phyloP scores from a whole-genome alignment of 2,113 vertebrate genomes.

The Bufo bufo region DNA sequence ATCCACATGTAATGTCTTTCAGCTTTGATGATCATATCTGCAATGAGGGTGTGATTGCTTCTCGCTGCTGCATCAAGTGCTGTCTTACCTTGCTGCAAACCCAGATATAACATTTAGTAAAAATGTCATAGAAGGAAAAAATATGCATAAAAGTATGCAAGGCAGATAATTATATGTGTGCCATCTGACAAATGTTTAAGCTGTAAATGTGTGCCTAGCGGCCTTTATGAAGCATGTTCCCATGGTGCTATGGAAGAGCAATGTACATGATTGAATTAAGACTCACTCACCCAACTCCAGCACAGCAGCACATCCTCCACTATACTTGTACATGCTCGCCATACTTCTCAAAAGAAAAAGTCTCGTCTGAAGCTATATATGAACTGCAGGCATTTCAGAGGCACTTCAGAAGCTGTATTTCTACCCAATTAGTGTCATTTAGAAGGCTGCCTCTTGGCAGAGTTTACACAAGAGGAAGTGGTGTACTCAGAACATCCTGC shows the following conservation, averaged over 20 bases:
- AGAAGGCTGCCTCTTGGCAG: neutral
- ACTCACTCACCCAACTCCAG: neutral
- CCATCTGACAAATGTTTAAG: neutral
- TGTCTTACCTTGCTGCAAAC: slow-evolving; percentile 82
- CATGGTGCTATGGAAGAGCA: neutral
- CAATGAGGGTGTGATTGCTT: slow-evolving; percentile 79
- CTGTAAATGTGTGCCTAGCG: neutral
- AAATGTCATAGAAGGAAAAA: neutral
- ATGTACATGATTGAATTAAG: neutral
- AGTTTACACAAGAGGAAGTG: too few relatives aligned
- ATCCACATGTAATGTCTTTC: slow-evolving; percentile 79
- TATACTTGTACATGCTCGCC: too few relatives aligned
- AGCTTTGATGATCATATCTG: slow-evolving; percentile 95
- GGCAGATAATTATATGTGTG: neutral
- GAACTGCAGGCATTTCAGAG: neutral
- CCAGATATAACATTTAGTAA: neutral
- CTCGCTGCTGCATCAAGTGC: slow-evolving; percentile 82
- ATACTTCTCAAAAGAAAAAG: too few relatives aligned
- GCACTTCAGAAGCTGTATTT: neutral
- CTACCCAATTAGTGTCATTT: neutral
- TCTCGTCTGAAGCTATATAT: too few relatives aligned
- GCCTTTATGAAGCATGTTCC: neutral
- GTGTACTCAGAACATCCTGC: too few relatives aligned
- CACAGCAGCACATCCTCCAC: neutral
- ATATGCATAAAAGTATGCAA: neutral